These are phyloP conservation scores for Apogon talboti DNA, from an alignment of 2,797 vertebrate genomes.

Conservation along the genomic window DNA sequence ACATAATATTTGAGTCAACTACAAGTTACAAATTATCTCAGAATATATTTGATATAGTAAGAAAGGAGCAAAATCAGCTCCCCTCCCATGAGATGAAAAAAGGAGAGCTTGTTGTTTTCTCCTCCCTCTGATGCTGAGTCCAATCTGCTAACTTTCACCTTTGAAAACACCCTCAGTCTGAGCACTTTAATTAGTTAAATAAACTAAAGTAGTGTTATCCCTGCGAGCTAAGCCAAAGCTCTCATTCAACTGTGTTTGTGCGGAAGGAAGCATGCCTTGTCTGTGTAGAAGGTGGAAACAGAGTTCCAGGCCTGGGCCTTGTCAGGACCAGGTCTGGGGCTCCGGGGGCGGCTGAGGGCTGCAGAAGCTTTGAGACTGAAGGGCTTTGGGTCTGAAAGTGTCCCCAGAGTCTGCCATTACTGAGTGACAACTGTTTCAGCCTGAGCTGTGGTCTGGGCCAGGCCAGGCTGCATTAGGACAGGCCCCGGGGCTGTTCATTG, in stretches of 20 bases:
- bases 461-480: constrained; percentile 56
- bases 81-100: constrained; percentile 4
- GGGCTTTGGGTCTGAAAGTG: constrained; percentile 55
- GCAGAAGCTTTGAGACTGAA: constrained; percentile 47
- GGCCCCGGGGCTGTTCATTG: constrained; percentile 67
- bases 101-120: constrained; percentile 36
- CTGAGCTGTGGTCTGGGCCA: constrained; percentile 59
- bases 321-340: constrained; percentile 43
- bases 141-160: constrained; percentile 48
- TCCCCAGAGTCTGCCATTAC: constrained; percentile 73
- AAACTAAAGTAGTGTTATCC: constrained; percentile 69
- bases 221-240: constrained; percentile 57
- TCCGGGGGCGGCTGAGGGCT: constrained; percentile 39
- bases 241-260: constrained; percentile 65
- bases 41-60: neutral
- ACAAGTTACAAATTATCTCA: neutral
- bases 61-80: constrained; percentile 24
- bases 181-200: constrained; percentile 79
- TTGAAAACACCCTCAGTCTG: constrained; percentile 55
- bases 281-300: constrained; percentile 67
- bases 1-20: neutral
- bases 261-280: constrained; percentile 70
- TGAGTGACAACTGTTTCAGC: constrained; percentile 78
- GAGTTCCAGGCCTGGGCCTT: constrained; percentile 72
- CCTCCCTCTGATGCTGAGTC: constrained; percentile 21